phyloP scores from a whole-genome alignment of 1,140 invertebrate species.

The Melitaea cinxia region DNA sequence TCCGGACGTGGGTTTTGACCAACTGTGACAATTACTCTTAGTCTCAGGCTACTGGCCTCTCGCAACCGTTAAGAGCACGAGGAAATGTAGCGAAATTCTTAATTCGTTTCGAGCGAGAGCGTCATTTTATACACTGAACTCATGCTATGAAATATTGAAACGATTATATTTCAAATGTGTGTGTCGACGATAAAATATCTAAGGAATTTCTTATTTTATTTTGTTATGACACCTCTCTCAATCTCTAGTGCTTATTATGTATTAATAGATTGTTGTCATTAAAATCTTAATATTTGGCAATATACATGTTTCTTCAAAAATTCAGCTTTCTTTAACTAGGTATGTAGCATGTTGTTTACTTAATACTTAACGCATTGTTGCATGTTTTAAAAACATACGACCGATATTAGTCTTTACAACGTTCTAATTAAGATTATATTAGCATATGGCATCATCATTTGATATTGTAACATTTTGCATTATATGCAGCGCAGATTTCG shows the following conservation, averaged over 20 bases:
- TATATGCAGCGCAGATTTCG: slow-evolving; percentile 66
- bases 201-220: not conserved
- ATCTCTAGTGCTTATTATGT: too few species aligned
- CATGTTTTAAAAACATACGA: not conserved
- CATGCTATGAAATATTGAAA: slow-evolving; percentile 12
- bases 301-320: not conserved
- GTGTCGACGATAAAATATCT: not conserved
- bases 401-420: not conserved
- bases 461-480: slow-evolving; percentile 39
- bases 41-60: slow-evolving; percentile 17
- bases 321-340: not conserved
- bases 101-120: not conserved
- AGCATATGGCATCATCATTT: not conserved
- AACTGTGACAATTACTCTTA: slow-evolving; percentile 36
- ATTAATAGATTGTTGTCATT: too few species aligned
- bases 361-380: slow-evolving; percentile 19
- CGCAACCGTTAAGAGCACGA: slow-evolving; percentile 1
- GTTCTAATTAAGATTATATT: slow-evolving; percentile 10
- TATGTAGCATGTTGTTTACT: slow-evolving; percentile 13
- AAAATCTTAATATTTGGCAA: too few species aligned
- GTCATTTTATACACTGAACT: slow-evolving; percentile 9
- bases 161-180: not conserved
- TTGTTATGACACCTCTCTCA: too few species aligned
- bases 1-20: slow-evolving; percentile 45
- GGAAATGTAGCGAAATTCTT: slow-evolving; percentile 11